These are phyloP conservation scores for Suillia variegata DNA, from an alignment of 2,888 invertebrate species.

Conservation along the genomic window DNA sequence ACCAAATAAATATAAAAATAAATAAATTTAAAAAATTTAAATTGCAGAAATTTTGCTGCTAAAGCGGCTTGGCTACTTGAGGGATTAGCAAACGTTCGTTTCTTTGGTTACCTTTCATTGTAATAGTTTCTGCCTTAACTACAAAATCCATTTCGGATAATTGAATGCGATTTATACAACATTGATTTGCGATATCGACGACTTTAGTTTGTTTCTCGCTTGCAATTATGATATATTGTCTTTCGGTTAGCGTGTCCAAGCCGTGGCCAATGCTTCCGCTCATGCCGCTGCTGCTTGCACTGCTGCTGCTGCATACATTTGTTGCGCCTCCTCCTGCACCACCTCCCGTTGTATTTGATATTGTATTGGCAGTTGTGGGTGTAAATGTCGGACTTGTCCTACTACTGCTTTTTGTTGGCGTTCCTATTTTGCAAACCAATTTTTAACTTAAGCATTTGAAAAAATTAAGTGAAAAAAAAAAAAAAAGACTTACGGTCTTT, in stretches of 20 bases:
- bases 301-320: conserved; percentile 42
- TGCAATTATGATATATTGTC: conserved; percentile 91
- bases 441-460: neutral
- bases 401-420: conserved; percentile 73
- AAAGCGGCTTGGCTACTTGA: too few species aligned
- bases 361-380: conserved; percentile 58
- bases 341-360: conserved; percentile 49
- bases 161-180: conserved; percentile 91
- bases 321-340: too few species aligned
- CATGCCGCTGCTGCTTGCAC: conserved; percentile 49
- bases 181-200: conserved; percentile 92
- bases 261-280: conserved; percentile 59
- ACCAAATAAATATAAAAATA: neutral
- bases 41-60: too few species aligned
- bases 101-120: conserved; percentile 78
- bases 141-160: conserved; percentile 92
- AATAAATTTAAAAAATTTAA: neutral
- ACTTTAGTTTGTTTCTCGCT: conserved; percentile 96
- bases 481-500: conserved; percentile 55
- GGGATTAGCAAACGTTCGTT: too few species aligned
- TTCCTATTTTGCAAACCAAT: conserved; percentile 57
- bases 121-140: conserved; percentile 90
- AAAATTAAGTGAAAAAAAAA: neutral
- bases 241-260: conserved; percentile 68
- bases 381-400: conserved; percentile 79